Conservation (phyloP, 2,113 vertebrate species). For the Podiceps cristatus region DNA sequence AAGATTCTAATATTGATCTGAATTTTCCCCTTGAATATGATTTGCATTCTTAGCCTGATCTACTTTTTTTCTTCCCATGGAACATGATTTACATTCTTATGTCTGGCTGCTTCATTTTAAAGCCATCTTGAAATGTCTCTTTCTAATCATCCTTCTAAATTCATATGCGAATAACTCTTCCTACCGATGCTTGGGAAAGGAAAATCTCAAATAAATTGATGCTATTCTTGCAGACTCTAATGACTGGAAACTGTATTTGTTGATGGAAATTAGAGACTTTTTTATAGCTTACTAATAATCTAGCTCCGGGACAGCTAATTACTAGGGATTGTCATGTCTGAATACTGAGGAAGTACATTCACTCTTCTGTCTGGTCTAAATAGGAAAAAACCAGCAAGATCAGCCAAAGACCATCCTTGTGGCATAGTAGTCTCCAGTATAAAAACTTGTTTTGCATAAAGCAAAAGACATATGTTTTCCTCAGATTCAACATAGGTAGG, state of each 20-base stretch:
- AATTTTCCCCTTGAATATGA: constrained; percentile 64
- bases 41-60: constrained; percentile 70
- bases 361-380: background rate
- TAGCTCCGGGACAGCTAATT: constrained; percentile 60
- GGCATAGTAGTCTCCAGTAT: background rate
- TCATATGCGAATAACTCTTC: constrained; percentile 67
- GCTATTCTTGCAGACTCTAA: constrained; percentile 43
- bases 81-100: constrained; percentile 70
- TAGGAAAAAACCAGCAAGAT: background rate
- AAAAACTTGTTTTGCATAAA: background rate
- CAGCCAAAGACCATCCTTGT: background rate
- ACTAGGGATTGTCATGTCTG: constrained; percentile 21
- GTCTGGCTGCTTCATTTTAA: constrained; percentile 66
- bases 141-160: constrained; percentile 69
- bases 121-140: constrained; percentile 57
- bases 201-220: constrained; percentile 56
- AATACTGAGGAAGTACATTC: constrained; percentile 25
- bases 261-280: constrained; percentile 56
- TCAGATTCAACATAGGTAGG: background rate
- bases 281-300: constrained; percentile 54
- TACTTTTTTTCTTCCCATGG: constrained; percentile 41
- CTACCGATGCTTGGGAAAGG: constrained; percentile 41
- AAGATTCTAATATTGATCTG: constrained; percentile 74
- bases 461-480: background rate
- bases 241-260: constrained; percentile 57